phyloP scores from a whole-genome alignment of 1,140 invertebrate genomes.

The Drosophila ambigua region DNA sequence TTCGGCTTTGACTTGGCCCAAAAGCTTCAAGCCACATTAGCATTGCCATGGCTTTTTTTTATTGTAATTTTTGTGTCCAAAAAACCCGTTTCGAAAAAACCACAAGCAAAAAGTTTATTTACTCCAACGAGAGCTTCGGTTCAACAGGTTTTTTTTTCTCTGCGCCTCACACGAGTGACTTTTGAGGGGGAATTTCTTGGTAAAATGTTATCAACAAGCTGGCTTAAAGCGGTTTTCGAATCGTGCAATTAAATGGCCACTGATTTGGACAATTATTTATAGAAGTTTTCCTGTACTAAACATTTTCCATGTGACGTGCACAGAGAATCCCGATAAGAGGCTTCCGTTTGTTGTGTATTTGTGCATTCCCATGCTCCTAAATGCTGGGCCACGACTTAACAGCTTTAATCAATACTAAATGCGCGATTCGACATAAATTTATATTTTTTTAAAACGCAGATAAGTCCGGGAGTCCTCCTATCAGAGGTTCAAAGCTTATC shows the following conservation, averaged over 20 bases:
- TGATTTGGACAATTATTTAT: slow-evolving; percentile 47
- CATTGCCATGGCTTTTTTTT: slow-evolving; percentile 31
- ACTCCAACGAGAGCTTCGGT: slow-evolving; percentile 41
- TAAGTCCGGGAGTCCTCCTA: neutral
- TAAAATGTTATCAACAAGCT: slow-evolving; percentile 7
- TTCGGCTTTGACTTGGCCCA: slow-evolving; percentile 6
- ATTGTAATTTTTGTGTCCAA: slow-evolving; percentile 30
- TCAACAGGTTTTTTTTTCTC: slow-evolving; percentile 72
- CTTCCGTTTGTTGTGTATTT: too few relatives aligned
- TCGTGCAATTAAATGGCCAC: slow-evolving; percentile 52
- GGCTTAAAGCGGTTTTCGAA: slow-evolving; percentile 4
- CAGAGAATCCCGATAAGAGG: too few relatives aligned
- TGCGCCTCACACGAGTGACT: slow-evolving; percentile 14
- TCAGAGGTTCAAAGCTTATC: slow-evolving; percentile 24
- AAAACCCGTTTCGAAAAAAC: slow-evolving; percentile 64
- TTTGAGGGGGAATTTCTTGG: slow-evolving; percentile 58
- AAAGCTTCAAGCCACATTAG: slow-evolving; percentile 55
- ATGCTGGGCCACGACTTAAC: too few relatives aligned
- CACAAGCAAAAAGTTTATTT: slow-evolving; percentile 50
- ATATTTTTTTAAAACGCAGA: neutral
- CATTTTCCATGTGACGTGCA: too few relatives aligned
- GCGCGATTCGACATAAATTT: neutral
- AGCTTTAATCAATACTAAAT: too few relatives aligned
- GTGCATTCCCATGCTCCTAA: too few relatives aligned
- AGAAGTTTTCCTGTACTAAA: slow-evolving; percentile 6